Percentiles rank a stretch among this genome's conserved stretches.
These are phyloP conservation scores for Brachypteracias leptosomus DNA, from an alignment of 2,113 vertebrate genomes.

Conservation along the genomic window DNA sequence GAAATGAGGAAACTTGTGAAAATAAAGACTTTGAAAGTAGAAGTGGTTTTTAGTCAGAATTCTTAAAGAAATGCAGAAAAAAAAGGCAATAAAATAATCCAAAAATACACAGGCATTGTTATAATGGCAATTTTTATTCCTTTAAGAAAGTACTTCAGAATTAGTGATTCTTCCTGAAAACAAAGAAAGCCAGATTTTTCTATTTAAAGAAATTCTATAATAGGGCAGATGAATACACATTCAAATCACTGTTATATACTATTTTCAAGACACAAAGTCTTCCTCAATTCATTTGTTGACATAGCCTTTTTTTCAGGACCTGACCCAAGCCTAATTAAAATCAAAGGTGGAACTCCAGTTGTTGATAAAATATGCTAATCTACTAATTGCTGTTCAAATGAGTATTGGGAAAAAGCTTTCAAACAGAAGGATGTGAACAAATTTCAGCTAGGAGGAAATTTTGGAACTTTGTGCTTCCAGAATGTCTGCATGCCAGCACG, in stretches of 20 bases:
- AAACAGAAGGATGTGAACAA: neutral
- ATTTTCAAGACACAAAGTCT: neutral
- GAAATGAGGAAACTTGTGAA: neutral
- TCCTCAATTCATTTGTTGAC: neutral
- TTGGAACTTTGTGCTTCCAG: neutral
- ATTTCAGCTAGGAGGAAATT: neutral
- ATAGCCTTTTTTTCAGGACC: neutral
- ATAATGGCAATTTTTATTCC: neutral
- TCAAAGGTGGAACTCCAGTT: neutral
- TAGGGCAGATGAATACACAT: neutral
- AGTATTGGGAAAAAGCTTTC: neutral
- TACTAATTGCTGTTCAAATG: neutral
- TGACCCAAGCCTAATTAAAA: neutral
- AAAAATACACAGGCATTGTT: neutral
- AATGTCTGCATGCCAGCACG: neutral
- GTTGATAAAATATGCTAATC: neutral
- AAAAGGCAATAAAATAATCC: neutral
- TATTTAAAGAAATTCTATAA: neutral
- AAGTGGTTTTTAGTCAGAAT: neutral
- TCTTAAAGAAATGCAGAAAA: neutral
- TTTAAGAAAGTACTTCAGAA: neutral
- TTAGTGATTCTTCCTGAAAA: neutral
- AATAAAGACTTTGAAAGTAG: neutral
- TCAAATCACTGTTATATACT: neutral
- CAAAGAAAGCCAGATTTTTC: neutral